Base-by-base conservation (phyloP, 2,113 vertebrate species). In the Larimichthys polyactis region DNA sequence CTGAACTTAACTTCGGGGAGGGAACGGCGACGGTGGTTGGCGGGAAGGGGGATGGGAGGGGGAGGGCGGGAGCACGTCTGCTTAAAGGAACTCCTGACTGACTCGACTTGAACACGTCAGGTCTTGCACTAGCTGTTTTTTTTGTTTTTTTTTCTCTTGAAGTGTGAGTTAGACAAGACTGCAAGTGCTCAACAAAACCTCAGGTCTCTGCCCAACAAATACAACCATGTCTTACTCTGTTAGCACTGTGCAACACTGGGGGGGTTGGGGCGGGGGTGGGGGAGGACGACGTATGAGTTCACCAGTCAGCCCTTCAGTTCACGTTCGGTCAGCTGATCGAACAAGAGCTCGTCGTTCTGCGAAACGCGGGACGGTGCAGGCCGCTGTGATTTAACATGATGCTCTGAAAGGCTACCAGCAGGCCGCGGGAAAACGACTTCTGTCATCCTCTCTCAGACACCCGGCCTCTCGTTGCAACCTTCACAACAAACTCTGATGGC, bases 171-270 rank as follows among this genome's bases (percentile, higher is more conserved):
- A 12, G 69, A 62, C 71, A 79, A 65, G 83, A 81, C 85, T 82
- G 82, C 81, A 85, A 84, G 88, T 60, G 74, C 82, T 91, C 80
- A 77, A 81, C 82, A 64, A 68, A 82, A 68, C 78, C 93, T 94
- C 92, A 94, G 92, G 93, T 92, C 88, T 92, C 89, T 84, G 78
- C 77, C 87, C 87, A 87, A 85, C 88, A 75, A 84, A 83, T 67
- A 63, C 81, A 79, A 90, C 78, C 83, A 87, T 57, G 90, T 86
- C 90, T 92, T 90, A 91, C 87, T 90, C 85, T 85, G 49, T 66
- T 58, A 90, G 89, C 91, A 94, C 92, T 92, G 91, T 92, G 92
- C 77, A 79, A 55, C 89, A 59, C 27, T 24, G 29, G 74, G 36
- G 5, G 32, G 32, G 32, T 27, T 32, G 29, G 32, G 32, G 32